Conservation (phyloP, 2,113 vertebrate genomes). For the Circaetus gallicus region DNA sequence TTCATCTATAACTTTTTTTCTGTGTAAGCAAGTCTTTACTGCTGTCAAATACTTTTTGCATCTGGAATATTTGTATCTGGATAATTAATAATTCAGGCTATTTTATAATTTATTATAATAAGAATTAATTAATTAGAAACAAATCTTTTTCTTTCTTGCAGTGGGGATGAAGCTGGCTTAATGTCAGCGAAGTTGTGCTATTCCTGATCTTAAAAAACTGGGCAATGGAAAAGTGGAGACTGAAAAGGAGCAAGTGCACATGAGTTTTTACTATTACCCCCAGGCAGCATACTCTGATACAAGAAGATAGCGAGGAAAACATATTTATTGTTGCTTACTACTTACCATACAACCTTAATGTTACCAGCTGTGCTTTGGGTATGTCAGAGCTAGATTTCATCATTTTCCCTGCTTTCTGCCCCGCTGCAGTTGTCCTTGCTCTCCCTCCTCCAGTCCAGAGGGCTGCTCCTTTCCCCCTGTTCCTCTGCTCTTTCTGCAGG, state of each 20-base stretch:
- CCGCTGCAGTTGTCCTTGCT: not conserved
- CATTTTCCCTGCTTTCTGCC: not conserved
- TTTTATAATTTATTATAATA: not conserved
- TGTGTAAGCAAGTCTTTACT: not conserved
- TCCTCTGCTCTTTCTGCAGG: not conserved
- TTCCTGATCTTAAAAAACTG: not conserved
- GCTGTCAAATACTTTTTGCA: not conserved
- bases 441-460: not conserved
- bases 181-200: not conserved
- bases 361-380: not conserved
- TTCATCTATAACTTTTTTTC: not conserved
- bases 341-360: not conserved
- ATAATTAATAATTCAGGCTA: not conserved
- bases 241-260: not conserved
- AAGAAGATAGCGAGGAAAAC: not conserved
- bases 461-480: not conserved
- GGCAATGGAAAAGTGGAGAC: not conserved
- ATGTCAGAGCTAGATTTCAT: not conserved
- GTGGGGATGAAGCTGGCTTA: not conserved
- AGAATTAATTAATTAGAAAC: not conserved
- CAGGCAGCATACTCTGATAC: not conserved
- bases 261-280: not conserved
- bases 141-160: not conserved
- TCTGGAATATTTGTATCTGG: not conserved
- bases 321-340: not conserved